Evolutionary conservation across 2,888 invertebrate genomes (phyloP), one percentile per base, ranked within the genome.

Genomic region (Philhelius pedissequus): DNA sequence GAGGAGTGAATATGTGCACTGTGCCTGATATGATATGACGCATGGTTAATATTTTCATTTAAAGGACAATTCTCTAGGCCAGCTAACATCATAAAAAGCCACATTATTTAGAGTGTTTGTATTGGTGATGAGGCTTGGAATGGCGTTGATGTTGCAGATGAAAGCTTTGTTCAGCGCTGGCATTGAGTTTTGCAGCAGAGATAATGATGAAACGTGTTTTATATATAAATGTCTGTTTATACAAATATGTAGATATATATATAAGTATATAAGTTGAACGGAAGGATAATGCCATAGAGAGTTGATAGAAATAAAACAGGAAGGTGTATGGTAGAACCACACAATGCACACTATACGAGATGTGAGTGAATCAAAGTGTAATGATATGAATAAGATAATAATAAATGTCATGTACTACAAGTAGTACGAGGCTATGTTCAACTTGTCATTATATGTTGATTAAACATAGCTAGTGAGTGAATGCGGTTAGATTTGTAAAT

Each of bases 101-200:
- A 70, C 83, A 83, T 83, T 83, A 83, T 75, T 74, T 70, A 83
- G 79, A 79, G 83, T 83, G 83, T 79, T 64, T 78, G 79, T 35
- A 18, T 58, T 58, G 58, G 43, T 58, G 62, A 18, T 45, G 64
- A 8, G 70, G 64, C 70, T 58, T 83, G 69, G 74, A 78, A 75
- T 70, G 69, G 48, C 50, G 80, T 70, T 70, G 75, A 62, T 69
- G 50, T 62, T 50, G 66, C 25, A 15, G 32, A 30, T 38, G 62
- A 25, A 32, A 15, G 45, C 54, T 56, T 52, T 54, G 54, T 43
- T 45, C 22, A 22, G 7, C 20, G 3, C 4, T 43, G 43, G 27
- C 62, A 32, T 9, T 50, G 20, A 30, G 40, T 40, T 54, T 43
- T 43, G 40, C n/a, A 1, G 18, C 7, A 20, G 43, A 52, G 15